Evolutionary conservation across 2,797 vertebrate genomes (phyloP).

Genomic region (Diplodus sargus): DNA sequence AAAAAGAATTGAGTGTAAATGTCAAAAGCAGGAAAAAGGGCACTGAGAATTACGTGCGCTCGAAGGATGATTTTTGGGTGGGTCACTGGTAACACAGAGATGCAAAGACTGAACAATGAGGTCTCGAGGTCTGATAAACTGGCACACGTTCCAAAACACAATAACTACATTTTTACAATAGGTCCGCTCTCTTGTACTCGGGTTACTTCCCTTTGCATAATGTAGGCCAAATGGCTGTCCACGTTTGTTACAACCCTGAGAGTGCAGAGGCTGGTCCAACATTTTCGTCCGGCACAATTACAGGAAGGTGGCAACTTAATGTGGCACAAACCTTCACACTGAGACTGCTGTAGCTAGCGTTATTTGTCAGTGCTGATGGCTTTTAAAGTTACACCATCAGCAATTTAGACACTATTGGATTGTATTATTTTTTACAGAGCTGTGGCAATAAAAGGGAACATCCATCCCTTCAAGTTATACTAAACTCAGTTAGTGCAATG

Average conservation of each 20-base stretch:
- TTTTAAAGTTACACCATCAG: conserved; percentile 61
- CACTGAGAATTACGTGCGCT: neutral
- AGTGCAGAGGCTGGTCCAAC: conserved; percentile 48
- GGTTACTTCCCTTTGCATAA: conserved; percentile 37
- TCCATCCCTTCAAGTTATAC: conserved; percentile 25
- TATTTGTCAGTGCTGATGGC: conserved; percentile 55
- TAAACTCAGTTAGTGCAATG: conserved; percentile 18
- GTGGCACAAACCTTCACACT: conserved; percentile 50
- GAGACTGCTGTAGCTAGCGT: conserved; percentile 57
- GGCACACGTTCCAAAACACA: neutral
- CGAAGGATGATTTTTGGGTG: neutral
- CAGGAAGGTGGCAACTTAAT: conserved; percentile 44
- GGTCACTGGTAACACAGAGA: neutral
- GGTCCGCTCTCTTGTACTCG: conserved; percentile 11
- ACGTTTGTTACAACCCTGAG: conserved; percentile 50
- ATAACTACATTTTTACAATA: conserved; percentile 13
- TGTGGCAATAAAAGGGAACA: conserved; percentile 42
- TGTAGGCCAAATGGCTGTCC: conserved; percentile 35
- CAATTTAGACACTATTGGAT: conserved; percentile 51
- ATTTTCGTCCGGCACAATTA: conserved; percentile 44
- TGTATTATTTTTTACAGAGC: conserved; percentile 57
- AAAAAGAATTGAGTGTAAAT: neutral
- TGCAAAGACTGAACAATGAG: conserved; percentile 22
- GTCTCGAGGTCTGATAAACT: conserved; percentile 12
- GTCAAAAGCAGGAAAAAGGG: conserved; percentile 10